A percentile compares a stretch with the other conserved stretches of the same genome.
phyloP scores from a whole-genome alignment of 2,113 vertebrate genomes.

The Limanda limanda region DNA sequence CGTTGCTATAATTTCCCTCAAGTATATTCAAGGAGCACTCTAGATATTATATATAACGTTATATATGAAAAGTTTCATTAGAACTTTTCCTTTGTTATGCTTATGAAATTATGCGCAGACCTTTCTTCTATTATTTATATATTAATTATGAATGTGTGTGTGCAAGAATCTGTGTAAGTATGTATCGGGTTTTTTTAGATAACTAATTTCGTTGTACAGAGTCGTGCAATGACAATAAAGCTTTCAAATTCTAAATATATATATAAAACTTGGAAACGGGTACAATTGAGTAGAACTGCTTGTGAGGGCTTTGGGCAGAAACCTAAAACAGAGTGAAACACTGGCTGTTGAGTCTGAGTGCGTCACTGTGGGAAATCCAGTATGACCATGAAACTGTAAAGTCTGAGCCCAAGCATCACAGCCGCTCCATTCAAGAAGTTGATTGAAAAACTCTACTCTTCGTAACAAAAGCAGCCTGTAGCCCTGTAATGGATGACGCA shows the following conservation, averaged over 20 bases:
- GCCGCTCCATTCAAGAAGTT: neutral
- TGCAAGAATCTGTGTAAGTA: too few relatives aligned
- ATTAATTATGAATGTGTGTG: too few relatives aligned
- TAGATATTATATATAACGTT: neutral
- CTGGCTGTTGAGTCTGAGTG: neutral
- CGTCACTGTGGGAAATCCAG: slow-evolving; percentile 16
- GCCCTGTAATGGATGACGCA: neutral
- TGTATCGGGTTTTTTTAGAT: too few relatives aligned
- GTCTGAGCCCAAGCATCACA: neutral
- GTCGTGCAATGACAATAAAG: too few relatives aligned
- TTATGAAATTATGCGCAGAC: too few relatives aligned
- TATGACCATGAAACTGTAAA: slow-evolving; percentile 12
- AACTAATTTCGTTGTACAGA: too few relatives aligned
- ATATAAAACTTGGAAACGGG: neutral
- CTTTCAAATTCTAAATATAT: too few relatives aligned
- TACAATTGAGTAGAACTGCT: neutral
- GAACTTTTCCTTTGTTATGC: neutral
- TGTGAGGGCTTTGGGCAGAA: neutral
- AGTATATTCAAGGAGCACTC: neutral
- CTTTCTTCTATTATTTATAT: neutral
- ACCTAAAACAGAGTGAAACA: neutral
- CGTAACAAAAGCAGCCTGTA: neutral
- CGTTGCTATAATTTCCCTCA: neutral
- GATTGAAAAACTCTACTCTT: neutral
- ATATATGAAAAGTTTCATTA: neutral